Evolutionary conservation across 2,888 invertebrate species (phyloP).

Genomic region (Melinopterus prodromus): DNA sequence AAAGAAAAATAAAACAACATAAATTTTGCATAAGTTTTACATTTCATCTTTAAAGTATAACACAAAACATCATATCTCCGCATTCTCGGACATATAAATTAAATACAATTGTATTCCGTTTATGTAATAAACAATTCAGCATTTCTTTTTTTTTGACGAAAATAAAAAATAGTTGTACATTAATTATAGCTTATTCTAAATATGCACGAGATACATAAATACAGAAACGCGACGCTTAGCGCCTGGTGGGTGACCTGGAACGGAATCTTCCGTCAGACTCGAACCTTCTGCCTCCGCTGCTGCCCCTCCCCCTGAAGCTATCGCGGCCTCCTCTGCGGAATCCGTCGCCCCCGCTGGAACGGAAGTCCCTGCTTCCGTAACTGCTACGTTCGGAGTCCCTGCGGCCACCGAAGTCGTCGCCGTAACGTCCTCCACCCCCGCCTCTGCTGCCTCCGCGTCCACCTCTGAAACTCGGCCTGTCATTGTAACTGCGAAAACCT

Average conservation of each 20-base stretch:
- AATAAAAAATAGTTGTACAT: conserved; percentile 9
- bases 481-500: conserved; percentile 58
- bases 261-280: conserved; percentile 48
- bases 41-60: not conserved
- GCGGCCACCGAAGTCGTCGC: conserved; percentile 53
- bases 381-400: conserved; percentile 45
- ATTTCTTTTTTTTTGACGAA: not conserved
- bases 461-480: conserved; percentile 57
- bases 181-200: conserved; percentile 17
- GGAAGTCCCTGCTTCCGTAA: conserved; percentile 41
- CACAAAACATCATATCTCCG: not conserved
- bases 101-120: not conserved
- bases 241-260: conserved; percentile 49
- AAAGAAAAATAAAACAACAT: not conserved
- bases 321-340: conserved; percentile 57
- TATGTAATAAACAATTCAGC: not conserved
- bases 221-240: conserved; percentile 24
- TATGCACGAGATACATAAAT: conserved; percentile 7
- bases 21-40: not conserved
- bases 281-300: conserved; percentile 50
- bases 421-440: conserved; percentile 47
- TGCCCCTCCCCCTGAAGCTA: conserved; percentile 50
- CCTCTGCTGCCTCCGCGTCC: conserved; percentile 57
- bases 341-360: conserved; percentile 47
- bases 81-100: not conserved